Percentiles rank a stretch among this genome's conserved stretches.
Conservation (phyloP, 1,140 invertebrate genomes). For the Pseudomyrmex pallidus region DNA sequence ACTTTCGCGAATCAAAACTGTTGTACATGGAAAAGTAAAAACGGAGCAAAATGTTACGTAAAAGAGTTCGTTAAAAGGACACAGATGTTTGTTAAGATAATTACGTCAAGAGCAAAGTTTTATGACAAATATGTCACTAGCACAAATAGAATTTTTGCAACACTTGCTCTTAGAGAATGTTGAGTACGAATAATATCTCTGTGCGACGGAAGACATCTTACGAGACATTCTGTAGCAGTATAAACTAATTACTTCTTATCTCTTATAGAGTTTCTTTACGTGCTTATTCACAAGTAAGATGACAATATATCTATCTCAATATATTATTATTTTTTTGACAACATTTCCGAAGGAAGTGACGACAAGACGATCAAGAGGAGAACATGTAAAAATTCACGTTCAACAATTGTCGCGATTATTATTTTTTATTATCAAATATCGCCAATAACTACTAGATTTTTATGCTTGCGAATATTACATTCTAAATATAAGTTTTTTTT, state of each 20-base stretch:
- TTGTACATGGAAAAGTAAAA: not conserved
- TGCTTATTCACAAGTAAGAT: too few relatives aligned
- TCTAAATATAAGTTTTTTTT: not conserved
- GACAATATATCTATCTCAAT: too few relatives aligned
- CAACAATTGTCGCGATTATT: not conserved
- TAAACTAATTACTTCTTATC: not conserved
- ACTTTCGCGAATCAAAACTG: conserved; percentile 4
- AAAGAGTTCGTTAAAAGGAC: not conserved
- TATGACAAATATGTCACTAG: not conserved
- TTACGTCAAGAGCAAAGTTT: not conserved
- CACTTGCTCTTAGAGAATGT: not conserved
- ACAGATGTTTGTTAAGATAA: not conserved
- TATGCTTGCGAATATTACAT: not conserved
- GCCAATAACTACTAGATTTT: not conserved
- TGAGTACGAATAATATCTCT: not conserved
- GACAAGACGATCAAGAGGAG: not conserved
- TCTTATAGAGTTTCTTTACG: too few relatives aligned
- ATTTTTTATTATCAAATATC: not conserved
- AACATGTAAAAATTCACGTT: not conserved
- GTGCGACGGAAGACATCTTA: conserved; percentile 4
- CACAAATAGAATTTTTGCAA: conserved; percentile 2
- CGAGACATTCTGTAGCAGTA: not conserved
- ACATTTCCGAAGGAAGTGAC: not conserved
- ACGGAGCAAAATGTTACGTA: not conserved
- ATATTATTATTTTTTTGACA: too few relatives aligned